Evolutionary conservation across 2,113 vertebrate genomes (phyloP).

Genomic region (Larimichthys polyactis): DNA sequence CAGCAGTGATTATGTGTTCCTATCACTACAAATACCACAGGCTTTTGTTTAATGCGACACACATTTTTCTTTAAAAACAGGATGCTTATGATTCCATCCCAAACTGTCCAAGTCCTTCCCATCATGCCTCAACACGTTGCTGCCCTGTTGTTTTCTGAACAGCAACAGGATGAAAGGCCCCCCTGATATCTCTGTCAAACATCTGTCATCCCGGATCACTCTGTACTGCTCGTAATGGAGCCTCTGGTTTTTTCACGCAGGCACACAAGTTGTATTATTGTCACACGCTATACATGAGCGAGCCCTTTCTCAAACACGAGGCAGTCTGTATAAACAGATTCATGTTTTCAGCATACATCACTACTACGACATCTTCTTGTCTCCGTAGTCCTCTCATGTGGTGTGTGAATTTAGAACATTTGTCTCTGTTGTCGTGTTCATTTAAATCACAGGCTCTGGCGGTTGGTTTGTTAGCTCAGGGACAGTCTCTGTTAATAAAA

Average conservation of each 20-base stretch:
- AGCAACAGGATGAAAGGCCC: slow-evolving; percentile 26
- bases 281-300: background rate
- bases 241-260: background rate
- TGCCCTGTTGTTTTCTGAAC: slow-evolving; percentile 40
- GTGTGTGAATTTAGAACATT: background rate
- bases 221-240: background rate
- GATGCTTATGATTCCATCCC: slow-evolving; percentile 55
- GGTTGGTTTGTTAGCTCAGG: background rate
- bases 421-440: background rate
- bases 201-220: slow-evolving; percentile 16
- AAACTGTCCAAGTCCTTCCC: slow-evolving; percentile 8
- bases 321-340: background rate
- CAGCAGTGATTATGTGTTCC: too few relatives aligned
- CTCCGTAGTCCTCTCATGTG: background rate
- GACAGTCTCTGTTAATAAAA: too few relatives aligned
- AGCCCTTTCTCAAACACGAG: background rate
- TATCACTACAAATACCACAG: background rate
- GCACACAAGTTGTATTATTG: background rate
- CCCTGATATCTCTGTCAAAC: slow-evolving; percentile 17
- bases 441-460: background rate
- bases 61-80: background rate
- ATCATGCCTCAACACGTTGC: slow-evolving; percentile 59
- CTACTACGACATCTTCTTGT: background rate
- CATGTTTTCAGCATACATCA: background rate
- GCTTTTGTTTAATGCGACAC: too few relatives aligned